Conservation (phyloP, 2,888 invertebrate genomes). For the Coenonympha arcania region DNA sequence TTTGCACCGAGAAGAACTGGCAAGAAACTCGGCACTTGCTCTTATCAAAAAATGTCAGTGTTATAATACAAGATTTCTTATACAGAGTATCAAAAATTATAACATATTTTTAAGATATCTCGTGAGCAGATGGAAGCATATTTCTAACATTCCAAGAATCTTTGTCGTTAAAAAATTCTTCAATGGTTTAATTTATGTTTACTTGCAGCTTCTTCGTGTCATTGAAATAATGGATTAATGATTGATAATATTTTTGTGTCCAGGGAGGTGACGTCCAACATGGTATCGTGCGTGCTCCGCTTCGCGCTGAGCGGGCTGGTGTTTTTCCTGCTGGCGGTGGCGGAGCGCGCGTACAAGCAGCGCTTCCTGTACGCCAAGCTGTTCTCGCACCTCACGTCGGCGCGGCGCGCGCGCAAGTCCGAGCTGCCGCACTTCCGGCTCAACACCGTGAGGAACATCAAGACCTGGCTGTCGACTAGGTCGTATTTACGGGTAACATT, state of each 20-base stretch:
- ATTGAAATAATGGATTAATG: too few species aligned
- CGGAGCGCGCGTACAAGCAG: conserved; percentile 96
- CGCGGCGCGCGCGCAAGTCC: conserved; percentile 90
- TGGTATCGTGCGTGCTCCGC: conserved; percentile 80
- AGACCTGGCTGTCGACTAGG: conserved; percentile 95
- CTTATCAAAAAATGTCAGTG: too few species aligned
- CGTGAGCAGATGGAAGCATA: too few species aligned
- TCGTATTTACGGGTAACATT: conserved; percentile 91
- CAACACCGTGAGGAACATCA: conserved; percentile 97
- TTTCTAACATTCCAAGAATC: too few species aligned
- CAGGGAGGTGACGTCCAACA: conserved; percentile 81
- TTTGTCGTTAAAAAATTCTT: too few species aligned
- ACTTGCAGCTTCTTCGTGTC: too few species aligned
- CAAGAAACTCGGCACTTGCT: too few species aligned
- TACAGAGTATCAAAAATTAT: too few species aligned
- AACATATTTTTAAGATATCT: too few species aligned
- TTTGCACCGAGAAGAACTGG: too few species aligned
- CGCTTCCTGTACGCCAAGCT: conserved; percentile 95
- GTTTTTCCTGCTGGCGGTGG: conserved; percentile 93
- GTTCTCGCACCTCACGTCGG: conserved; percentile 95
- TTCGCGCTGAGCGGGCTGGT: conserved; percentile 82
- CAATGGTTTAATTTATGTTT: too few species aligned
- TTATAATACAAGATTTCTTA: too few species aligned
- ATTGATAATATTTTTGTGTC: conserved; percentile 29
- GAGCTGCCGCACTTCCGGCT: conserved; percentile 95